Evolutionary conservation across 2,113 vertebrate species (phyloP).

Genomic region (Eolophus roseicapilla): DNA sequence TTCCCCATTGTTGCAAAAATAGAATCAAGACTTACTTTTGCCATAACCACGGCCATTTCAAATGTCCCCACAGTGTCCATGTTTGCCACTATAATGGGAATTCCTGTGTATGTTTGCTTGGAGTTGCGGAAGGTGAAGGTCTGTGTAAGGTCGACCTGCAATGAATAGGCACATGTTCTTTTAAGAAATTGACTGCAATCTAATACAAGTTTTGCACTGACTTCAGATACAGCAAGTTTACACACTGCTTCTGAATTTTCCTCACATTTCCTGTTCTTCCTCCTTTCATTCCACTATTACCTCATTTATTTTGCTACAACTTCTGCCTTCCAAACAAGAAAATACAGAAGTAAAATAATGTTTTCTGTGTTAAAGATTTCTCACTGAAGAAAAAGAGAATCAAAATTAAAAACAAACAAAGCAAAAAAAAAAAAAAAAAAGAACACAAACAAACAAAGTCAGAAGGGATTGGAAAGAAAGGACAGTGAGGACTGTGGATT

Average conservation of each 20-base stretch:
- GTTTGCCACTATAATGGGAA: constrained; percentile 96
- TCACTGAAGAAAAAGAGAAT: neutral
- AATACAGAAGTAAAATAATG: neutral
- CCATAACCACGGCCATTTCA: constrained; percentile 92
- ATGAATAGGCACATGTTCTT: neutral
- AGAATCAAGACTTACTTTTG: constrained; percentile 81
- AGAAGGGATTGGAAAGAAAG: neutral
- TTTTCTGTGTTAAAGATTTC: neutral
- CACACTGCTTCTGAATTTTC: neutral
- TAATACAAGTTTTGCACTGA: neutral
- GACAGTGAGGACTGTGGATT: neutral
- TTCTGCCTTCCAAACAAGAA: neutral
- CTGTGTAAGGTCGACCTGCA: constrained; percentile 90
- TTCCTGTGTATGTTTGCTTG: constrained; percentile 93
- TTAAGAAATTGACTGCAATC: neutral
- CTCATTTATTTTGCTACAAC: neutral
- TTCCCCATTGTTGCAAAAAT: neutral
- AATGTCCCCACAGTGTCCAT: constrained; percentile 99
- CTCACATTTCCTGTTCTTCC: neutral
- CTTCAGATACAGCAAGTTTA: neutral
- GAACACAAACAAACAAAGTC: neutral
- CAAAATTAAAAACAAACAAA: neutral
- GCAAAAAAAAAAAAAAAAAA: too few relatives aligned
- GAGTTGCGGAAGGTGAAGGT: constrained; percentile 98
- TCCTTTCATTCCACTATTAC: neutral